Evolutionary conservation across 2,797 vertebrate genomes (phyloP), one percentile per base, ranked within the genome.

Genomic region (Argentina silus): DNA sequence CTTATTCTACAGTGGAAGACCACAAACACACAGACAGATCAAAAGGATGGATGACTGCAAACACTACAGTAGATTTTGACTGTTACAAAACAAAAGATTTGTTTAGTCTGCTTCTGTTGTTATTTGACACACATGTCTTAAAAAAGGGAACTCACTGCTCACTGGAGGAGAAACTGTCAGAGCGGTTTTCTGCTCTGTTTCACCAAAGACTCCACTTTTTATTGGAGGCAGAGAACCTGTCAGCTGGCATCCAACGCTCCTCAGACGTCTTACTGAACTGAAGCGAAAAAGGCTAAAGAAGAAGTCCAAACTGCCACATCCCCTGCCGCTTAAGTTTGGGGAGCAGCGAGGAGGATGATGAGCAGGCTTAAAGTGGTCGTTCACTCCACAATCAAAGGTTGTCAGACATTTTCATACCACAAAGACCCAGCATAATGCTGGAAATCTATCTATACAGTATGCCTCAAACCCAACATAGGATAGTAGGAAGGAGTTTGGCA

Each of bases 171-270:
- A 67, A 63, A 69, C 9, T 79, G 78, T 81, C 76, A 75, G 47
- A 17, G 73, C 15, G 60, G 68, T 83, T 88, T 83, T 80, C 80
- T 73, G 77, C 80, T 79, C 81, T 4, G 72, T 66, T 85, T 76
- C 55, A 57, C 78, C 74, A 70, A 70, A 76, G 73, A 68, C 42
- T 36, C 65, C 17, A n/a, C 60, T 75, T 73, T 72, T 75, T 77
- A 61, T 70, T n/a, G 36, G 74, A 80, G 56, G 48, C 67, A 12
- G n/a, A 64, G 74, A 67, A 67, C 47, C 72, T 87, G 81, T 86
- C 87, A 67, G 74, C 78, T 63, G 1, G 6, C 61, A 45, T 75
- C 63, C 75, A 27, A 71, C 11, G 70, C 68, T 75, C 72, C 73
- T 59, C 23, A 72, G 70, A 83, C 64, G 72, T 82, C 60, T 57